Evolutionary conservation across 2,888 invertebrate species (phyloP), one percentile per base, ranked within the genome.

Genomic region (Eristalis arbustorum): DNA sequence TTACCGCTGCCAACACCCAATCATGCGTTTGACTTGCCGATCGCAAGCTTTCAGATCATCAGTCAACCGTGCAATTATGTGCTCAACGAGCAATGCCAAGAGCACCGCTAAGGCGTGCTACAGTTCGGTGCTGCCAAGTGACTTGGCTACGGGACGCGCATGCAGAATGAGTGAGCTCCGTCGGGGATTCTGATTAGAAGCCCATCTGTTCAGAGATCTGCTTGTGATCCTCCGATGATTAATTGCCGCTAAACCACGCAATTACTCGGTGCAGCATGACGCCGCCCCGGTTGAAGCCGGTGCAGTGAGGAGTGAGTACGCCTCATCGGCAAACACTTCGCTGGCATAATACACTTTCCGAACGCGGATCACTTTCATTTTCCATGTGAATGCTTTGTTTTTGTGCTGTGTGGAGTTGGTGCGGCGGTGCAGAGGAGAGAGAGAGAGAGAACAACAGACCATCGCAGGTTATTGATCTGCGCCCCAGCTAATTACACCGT

Each of bases 31-130:
- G 18, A 8, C n/a, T 25, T n/a, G 42, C 18, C 31, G 73, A 78
- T 78, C 74, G 78, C 79, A 83, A 83, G 83, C 87, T 87, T 87
- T 87, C 87, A 37, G 87, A 83, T 87, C 67, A 25, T 8, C 69
- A 62, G 66, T 61, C 83, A 75, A 14, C 28, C 87, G 79, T 87
- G 87, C 82, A 83, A 83, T 87, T 87, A 87, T 83, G 83, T 87
- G 34, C 37, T 74, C 8, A 13, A n/a, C 18, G 42, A 64, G 18
- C 68, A 76, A 63, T 83, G 83, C 87, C 83, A 87, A 78, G 49
- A 56, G 34, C 42, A 75, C 57, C 49, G 73, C 75, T 67, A 68
- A 22, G 64, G 56, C 62, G 42, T 67, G 18, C 37, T 75, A 69
- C 71, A 67, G 63, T 78, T 83, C 23, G 61, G 73, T 59, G 40